Evolutionary conservation across 2,113 vertebrate species (phyloP).

Genomic region (Thalassarche chlororhynchos): DNA sequence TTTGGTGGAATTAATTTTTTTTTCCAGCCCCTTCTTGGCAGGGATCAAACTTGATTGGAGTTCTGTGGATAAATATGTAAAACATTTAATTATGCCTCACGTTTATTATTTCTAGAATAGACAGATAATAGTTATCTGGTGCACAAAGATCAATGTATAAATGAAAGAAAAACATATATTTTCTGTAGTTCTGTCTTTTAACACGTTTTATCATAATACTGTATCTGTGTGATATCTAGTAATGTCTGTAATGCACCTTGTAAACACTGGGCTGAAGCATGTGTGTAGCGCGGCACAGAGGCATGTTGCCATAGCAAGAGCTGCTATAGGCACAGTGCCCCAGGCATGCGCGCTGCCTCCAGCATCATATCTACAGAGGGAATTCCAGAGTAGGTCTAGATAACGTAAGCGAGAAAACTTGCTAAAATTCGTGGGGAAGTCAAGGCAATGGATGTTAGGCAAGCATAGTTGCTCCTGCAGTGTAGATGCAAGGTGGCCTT

Average conservation of each 20-base stretch:
- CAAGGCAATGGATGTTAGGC: neutral
- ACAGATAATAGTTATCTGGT: neutral
- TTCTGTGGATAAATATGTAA: neutral
- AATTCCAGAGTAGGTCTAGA: neutral
- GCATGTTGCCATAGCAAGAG: accelerated
- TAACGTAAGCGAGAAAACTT: neutral
- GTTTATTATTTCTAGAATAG: neutral
- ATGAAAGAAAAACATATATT: neutral
- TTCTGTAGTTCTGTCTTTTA: neutral
- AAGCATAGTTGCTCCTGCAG: accelerated
- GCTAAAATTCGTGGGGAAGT: accelerated
- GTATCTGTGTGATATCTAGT: accelerated
- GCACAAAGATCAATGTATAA: neutral
- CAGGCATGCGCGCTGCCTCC: accelerated
- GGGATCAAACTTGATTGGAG: neutral
- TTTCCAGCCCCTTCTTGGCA: neutral
- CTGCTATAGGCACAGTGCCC: accelerated
- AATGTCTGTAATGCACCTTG: neutral
- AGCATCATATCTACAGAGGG: neutral
- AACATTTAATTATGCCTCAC: neutral
- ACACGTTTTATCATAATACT: neutral
- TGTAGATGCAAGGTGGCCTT: neutral
- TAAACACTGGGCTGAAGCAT: neutral
- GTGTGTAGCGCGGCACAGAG: neutral
- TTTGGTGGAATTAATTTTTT: neutral